Percentiles rank a stretch among this genome's conserved stretches.
Conservation (phyloP, 2,113 vertebrate species). For the Nanorana parkeri region DNA sequence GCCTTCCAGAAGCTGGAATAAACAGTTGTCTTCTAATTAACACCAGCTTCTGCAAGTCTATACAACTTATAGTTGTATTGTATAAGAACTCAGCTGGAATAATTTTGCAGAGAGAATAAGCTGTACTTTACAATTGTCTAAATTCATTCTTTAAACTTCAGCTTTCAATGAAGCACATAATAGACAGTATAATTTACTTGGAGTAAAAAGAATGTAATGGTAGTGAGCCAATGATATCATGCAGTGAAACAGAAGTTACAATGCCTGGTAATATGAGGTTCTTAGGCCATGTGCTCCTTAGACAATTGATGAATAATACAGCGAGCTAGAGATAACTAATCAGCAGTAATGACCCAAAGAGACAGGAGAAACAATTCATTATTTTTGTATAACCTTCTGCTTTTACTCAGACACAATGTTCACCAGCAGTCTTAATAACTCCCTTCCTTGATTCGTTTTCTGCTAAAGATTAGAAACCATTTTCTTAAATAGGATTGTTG, state of each 20-base stretch:
- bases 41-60: conserved; percentile 26
- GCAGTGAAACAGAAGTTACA: background rate
- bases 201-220: background rate
- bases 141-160: conserved; percentile 9
- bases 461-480: background rate
- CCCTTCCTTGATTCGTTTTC: background rate
- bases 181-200: conserved; percentile 13
- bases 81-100: conserved; percentile 32
- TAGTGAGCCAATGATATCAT: conserved; percentile 10
- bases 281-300: conserved; percentile 10
- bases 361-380: background rate
- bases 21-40: conserved; percentile 38
- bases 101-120: conserved; percentile 7
- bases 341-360: conserved; percentile 1
- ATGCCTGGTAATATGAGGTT: background rate
- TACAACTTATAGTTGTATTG: conserved; percentile 21
- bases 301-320: conserved; percentile 7
- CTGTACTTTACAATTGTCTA: conserved; percentile 13
- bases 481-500: background rate
- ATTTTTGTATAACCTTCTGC: conserved; percentile 17
- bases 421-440: conserved; percentile 6
- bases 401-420: conserved; percentile 1
- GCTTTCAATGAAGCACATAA: conserved; percentile 6
- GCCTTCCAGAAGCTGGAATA: conserved; percentile 21
- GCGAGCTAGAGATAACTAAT: conserved; percentile 7